These are phyloP conservation scores for Percopsis transmontana DNA, from an alignment of 2,113 vertebrate species.

Conservation along the genomic window DNA sequence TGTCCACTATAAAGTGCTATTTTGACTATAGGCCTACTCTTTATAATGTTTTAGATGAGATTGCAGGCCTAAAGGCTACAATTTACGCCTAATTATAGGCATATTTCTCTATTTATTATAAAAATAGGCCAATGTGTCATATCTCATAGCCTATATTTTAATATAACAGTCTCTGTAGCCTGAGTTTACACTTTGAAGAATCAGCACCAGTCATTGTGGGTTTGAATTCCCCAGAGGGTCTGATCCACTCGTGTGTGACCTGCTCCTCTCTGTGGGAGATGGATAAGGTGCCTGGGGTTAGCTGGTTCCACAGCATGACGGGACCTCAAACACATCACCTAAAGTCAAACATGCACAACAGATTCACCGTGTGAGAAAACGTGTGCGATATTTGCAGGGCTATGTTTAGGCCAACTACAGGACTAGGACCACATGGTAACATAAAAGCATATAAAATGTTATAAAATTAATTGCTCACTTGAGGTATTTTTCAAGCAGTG, in stretches of 20 bases:
- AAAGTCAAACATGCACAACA: constrained; percentile 18
- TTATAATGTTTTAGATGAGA: not conserved
- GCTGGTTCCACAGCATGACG: constrained; percentile 2
- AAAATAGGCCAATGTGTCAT: not conserved
- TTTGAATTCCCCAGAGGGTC: not conserved
- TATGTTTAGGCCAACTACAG: too few species aligned
- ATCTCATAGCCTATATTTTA: too few species aligned
- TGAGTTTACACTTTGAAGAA: constrained; percentile 5
- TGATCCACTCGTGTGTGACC: not conserved
- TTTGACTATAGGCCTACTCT: not conserved
- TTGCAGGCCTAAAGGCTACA: not conserved
- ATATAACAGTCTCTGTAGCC: too few species aligned
- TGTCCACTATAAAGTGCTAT: not conserved
- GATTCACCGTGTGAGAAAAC: constrained; percentile 15
- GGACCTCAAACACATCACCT: constrained; percentile 23
- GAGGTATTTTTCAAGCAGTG: too few species aligned
- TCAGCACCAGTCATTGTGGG: not conserved
- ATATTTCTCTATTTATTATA: too few species aligned
- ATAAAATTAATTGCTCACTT: not conserved
- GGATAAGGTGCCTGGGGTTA: constrained; percentile 14
- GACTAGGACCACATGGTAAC: too few species aligned
- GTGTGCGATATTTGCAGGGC: too few species aligned
- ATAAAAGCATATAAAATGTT: too few species aligned
- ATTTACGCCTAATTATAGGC: too few species aligned
- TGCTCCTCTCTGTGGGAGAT: not conserved